Base-by-base conservation (phyloP, 1,140 invertebrate species). In the Asobara japonica region DNA sequence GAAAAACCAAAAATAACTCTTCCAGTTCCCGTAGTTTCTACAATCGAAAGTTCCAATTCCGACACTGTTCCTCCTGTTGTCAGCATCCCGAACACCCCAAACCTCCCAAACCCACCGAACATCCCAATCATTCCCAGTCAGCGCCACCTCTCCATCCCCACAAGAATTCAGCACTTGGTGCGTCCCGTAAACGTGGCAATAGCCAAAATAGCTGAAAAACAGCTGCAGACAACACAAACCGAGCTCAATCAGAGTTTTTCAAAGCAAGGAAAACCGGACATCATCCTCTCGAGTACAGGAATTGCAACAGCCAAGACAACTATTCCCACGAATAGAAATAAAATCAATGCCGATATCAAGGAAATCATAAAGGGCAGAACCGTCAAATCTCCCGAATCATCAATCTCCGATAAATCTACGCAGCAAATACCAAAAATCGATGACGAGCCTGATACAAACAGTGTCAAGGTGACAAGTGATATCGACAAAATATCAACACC, bases 161-260 rank as follows among this genome's bases (percentile, higher is more conserved):
- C 80, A 0, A 87, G 84, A 69, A 87, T 88, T 22, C 86, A 88
- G 18, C 86, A 88, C 41, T 68, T 88, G 0, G 86, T 88, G 11
- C 71, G 86, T 20, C 86, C 86, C 0, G 86, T 88, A 0, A 88
- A 88, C 16, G 85, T 88, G 0, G 85, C 86, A 0, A 77, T 88
- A 25, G 82, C 85, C 0, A 88, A 88, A 78, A 71, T 87, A 8
- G 64, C 79, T 13, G 86, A 88, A 3, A 84, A 85, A 66, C 60
- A 29, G 7, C 7, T 30, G 5, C 30, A 0, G n/a, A 62, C 7
- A 7, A 25, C 10, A n/a, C 18, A 16, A 62, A 0, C 8, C 1
- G 29, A 62, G 27, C 16, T 5, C 1, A 62, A 30, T 62, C 22
- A 16, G 18, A 30, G 20, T 13, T 10, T 48, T 27, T 67, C 51